Conservation (phyloP, 2,888 invertebrate species). For the Lathronympha strigana region DNA sequence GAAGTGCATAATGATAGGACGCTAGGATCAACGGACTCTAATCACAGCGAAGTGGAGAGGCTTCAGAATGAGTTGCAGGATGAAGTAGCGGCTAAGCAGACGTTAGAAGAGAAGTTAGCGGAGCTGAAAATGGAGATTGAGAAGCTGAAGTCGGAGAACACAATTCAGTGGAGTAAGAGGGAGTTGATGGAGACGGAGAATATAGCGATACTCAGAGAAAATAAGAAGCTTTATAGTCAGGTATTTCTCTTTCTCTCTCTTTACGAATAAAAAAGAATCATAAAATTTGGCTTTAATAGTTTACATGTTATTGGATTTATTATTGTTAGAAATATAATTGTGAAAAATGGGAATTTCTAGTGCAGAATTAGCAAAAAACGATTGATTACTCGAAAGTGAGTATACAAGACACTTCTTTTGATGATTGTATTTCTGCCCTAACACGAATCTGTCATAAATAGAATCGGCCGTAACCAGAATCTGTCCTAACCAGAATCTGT, state of each 20-base stretch:
- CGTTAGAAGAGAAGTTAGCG: slow-evolving; percentile 74
- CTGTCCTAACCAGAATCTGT: too few relatives aligned
- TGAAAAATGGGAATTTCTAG: too few relatives aligned
- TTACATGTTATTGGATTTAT: too few relatives aligned
- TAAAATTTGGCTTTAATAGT: too few relatives aligned
- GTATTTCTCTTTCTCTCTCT: not conserved
- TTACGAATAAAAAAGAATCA: too few relatives aligned
- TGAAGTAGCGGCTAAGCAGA: slow-evolving; percentile 77
- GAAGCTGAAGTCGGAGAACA: slow-evolving; percentile 95
- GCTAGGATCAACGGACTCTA: slow-evolving; percentile 76
- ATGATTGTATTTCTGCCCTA: too few relatives aligned
- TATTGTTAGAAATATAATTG: too few relatives aligned
- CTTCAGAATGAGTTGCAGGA: slow-evolving; percentile 78
- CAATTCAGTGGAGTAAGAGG: slow-evolving; percentile 96
- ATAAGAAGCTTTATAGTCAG: slow-evolving; percentile 89
- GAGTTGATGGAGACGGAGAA: slow-evolving; percentile 96
- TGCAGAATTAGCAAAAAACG: too few relatives aligned
- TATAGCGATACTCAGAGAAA: slow-evolving; percentile 93
- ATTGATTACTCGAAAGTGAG: too few relatives aligned
- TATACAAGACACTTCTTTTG: too few relatives aligned
- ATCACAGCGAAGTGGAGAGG: slow-evolving; percentile 76
- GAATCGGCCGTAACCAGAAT: too few relatives aligned
- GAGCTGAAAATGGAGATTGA: slow-evolving; percentile 87
- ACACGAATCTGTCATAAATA: too few relatives aligned
- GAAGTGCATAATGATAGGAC: slow-evolving; percentile 71